Evolutionary conservation across 2,113 vertebrate species (phyloP), one percentile per base, ranked within the genome.

Genomic region (Spea multiplicata): DNA sequence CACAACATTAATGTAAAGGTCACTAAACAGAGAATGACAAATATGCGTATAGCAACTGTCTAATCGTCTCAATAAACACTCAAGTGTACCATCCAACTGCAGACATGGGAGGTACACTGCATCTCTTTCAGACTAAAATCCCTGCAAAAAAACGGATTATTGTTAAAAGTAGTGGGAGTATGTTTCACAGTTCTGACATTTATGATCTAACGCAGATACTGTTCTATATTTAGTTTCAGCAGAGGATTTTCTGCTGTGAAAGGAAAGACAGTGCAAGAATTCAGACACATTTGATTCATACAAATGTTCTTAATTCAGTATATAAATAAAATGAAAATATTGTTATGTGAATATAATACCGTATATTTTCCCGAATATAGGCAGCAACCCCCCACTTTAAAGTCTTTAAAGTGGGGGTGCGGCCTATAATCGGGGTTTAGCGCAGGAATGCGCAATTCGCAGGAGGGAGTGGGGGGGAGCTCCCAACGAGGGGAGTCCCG

Each of bases 151-250:
- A 44, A 3, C 44, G 17, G 48, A 66, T 52, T 44, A 48, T 66
- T 49, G 47, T 50, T 50, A n/a, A 69, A 69, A 64, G 9, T 12
- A 75, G 73, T 62, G 16, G 47, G 73, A 14, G 49, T 66, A 55
- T 52, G 12, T 66, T 73, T 50, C 73, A 66, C 73, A 66, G 30
- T 13, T 4, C 49, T 66, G 73, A 66, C 30, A 69, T 64, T 17
- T 64, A 17, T 17, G 1, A 64, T 64, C 61, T 0, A 16, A 64
- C 61, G 13, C 61, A 6, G 8, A 17, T 61, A 57, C 53, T 73
- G 57, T 73, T 73, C 71, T 62, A 73, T 62, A 59, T 73, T 73
- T 73, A 73, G 71, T 30, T 48, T 44, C 44, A 5, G 57, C n/a
- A 10, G 6, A 9, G 13, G 57, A 55, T 55, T 47, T 50, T 71